phyloP scores from a whole-genome alignment of 2,113 vertebrate species.

The Parotia lawesii region DNA sequence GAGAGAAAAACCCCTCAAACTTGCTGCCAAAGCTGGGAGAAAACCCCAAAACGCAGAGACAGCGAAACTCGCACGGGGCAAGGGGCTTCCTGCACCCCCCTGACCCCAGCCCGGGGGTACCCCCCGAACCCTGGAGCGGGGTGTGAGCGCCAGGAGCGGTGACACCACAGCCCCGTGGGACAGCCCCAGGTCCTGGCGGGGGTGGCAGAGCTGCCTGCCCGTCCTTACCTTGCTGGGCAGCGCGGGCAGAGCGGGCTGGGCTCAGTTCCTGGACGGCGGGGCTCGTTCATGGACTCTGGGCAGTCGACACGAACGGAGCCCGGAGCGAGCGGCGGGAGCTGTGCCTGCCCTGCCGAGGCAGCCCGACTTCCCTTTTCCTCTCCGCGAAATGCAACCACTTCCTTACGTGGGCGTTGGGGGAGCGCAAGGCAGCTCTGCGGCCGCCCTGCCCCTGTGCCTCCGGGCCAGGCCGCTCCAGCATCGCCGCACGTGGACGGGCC shows the following conservation, averaged over 20 bases:
- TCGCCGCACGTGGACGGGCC: not conserved
- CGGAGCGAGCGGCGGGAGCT: not conserved
- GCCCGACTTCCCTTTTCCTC: constrained; percentile 75
- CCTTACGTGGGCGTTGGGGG: constrained; percentile 77
- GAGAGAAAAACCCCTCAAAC: not conserved
- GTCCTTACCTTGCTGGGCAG: constrained; percentile 35
- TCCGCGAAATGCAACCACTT: constrained; percentile 76
- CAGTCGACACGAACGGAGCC: constrained; percentile 86
- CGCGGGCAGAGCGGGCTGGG: not conserved
- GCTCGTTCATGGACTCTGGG: constrained; percentile 85
- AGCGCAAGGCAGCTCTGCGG: constrained; percentile 19
- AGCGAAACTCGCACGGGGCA: fast-evolving
- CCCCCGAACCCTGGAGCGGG: not conserved
- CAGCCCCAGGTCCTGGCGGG: not conserved
- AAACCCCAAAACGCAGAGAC: fast-evolving
- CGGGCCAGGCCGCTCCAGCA: not conserved
- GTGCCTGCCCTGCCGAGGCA: constrained; percentile 6
- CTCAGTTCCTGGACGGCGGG: not conserved
- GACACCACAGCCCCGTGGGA: not conserved
- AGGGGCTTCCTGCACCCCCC: not conserved
- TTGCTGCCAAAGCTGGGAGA: not conserved
- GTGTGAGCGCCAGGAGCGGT: not conserved
- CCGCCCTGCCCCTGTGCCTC: constrained; percentile 23
- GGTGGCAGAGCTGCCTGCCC: not conserved
- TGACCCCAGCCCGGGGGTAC: fast-evolving